A percentile compares a stretch with the other conserved stretches of the same genome.
These are phyloP conservation scores for Harpegnathos saltator DNA, from an alignment of 1,140 invertebrate species.

Conservation along the genomic window DNA sequence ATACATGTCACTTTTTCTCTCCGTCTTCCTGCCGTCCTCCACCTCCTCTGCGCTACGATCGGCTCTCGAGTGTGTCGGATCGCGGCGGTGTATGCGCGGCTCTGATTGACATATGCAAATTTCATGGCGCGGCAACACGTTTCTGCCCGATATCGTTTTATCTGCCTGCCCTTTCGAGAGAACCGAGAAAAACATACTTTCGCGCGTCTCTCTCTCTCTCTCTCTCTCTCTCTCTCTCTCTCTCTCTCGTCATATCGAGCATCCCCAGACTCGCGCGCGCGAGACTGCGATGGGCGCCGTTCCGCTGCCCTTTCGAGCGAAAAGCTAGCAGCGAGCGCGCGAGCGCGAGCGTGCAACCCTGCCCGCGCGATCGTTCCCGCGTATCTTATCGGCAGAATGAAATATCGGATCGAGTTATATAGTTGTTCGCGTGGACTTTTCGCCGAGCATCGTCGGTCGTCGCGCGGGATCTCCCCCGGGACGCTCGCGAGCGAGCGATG, in stretches of 20 bases:
- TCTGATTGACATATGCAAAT: slow-evolving; percentile 50
- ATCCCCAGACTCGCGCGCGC: not conserved
- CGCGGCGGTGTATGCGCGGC: not conserved
- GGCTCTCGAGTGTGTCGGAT: slow-evolving; percentile 4
- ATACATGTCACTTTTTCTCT: slow-evolving; percentile 16
- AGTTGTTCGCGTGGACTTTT: not conserved
- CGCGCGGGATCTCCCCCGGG: not conserved
- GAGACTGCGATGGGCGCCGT: not conserved
- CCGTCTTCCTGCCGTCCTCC: not conserved
- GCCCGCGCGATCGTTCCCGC: too few relatives aligned
- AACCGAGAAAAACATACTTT: not conserved
- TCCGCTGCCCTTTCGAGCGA: not conserved
- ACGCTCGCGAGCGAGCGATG: slow-evolving; percentile 32
- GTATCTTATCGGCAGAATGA: not conserved
- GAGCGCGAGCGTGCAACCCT: too few relatives aligned
- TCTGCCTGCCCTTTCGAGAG: not conserved
- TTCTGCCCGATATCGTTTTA: not conserved
- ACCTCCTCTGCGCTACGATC: not conserved
- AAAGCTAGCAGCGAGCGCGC: not conserved
- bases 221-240: not conserved
- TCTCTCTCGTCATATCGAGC: too few relatives aligned
- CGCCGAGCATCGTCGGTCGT: not conserved
- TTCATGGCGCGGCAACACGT: not conserved
- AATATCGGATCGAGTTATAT: not conserved
- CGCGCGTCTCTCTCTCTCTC: not conserved